Evolutionary conservation across 2,113 vertebrate species (phyloP).

Genomic region (Carassius auratus): DNA sequence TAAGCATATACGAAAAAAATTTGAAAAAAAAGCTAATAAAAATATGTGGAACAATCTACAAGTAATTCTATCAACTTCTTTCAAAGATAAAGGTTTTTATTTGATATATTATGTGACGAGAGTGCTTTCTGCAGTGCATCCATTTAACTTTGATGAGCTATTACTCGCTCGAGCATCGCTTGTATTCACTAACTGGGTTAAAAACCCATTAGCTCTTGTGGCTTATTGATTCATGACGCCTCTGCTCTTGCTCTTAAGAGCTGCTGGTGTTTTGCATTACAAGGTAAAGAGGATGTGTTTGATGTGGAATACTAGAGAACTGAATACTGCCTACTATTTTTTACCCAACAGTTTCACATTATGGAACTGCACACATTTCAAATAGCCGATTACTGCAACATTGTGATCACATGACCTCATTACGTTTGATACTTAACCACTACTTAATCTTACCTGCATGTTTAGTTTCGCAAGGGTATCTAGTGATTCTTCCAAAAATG

Average conservation of each 20-base stretch:
- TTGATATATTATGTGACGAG: not conserved
- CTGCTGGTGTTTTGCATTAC: not conserved
- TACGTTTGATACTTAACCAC: not conserved
- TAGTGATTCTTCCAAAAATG: not conserved
- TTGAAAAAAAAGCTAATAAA: not conserved
- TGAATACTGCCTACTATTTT: not conserved
- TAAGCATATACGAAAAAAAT: not conserved
- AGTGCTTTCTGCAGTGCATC: not conserved
- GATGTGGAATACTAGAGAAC: not conserved
- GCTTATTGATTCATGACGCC: conserved; percentile 5
- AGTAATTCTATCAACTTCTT: not conserved
- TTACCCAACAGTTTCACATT: not conserved
- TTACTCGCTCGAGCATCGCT: conserved; percentile 9
- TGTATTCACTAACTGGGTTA: conserved; percentile 12
- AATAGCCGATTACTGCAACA: not conserved
- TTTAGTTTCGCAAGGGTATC: not conserved
- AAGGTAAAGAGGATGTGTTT: not conserved
- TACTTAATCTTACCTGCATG: not conserved
- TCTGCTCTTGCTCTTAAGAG: conserved; percentile 6
- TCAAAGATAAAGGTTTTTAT: not conserved
- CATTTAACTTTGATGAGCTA: conserved; percentile 1
- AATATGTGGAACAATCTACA: not conserved
- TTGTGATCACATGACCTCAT: not conserved
- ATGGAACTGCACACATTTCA: not conserved
- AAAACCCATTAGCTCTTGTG: conserved; percentile 15